Conservation (phyloP, 2,113 vertebrate species). For the Apus apus region DNA sequence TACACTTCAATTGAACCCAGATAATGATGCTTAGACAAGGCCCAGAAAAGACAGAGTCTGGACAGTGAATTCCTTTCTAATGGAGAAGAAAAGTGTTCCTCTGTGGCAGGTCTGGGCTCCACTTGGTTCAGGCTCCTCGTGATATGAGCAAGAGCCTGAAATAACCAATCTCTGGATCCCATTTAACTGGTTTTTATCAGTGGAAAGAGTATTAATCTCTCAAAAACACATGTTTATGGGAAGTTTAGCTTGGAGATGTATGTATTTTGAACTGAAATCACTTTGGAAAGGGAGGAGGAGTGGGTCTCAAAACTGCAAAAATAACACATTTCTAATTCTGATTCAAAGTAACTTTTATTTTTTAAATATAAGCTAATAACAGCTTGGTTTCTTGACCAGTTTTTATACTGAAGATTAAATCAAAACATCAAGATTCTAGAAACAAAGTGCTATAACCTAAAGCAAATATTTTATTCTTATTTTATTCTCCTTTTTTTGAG, state of each 20-base stretch:
- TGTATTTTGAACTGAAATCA: slow-evolving; percentile 35
- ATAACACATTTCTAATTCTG: neutral
- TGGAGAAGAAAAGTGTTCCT: slow-evolving; percentile 31
- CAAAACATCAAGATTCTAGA: neutral
- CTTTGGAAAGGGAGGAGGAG: slow-evolving; percentile 1
- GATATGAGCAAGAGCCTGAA: slow-evolving; percentile 24
- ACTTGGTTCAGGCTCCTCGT: neutral
- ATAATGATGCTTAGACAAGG: slow-evolving; percentile 58
- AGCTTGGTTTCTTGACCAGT: neutral
- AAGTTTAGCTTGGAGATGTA: slow-evolving; percentile 29
- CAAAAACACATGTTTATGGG: slow-evolving; percentile 47
- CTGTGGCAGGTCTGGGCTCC: neutral
- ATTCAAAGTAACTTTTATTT: neutral
- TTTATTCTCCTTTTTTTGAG: neutral
- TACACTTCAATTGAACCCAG: slow-evolving; percentile 69
- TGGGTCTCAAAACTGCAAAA: neutral
- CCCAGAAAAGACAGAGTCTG: slow-evolving; percentile 46
- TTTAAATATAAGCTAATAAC: neutral
- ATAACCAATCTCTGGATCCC: slow-evolving; percentile 26
- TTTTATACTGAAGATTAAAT: neutral
- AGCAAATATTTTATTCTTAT: neutral
- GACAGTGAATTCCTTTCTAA: slow-evolving; percentile 53
- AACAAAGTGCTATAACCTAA: neutral
- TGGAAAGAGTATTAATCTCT: slow-evolving; percentile 56
- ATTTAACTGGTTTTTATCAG: slow-evolving; percentile 44